phyloP scores from a whole-genome alignment of 2,113 vertebrate species.

The Podilymbus podiceps region DNA sequence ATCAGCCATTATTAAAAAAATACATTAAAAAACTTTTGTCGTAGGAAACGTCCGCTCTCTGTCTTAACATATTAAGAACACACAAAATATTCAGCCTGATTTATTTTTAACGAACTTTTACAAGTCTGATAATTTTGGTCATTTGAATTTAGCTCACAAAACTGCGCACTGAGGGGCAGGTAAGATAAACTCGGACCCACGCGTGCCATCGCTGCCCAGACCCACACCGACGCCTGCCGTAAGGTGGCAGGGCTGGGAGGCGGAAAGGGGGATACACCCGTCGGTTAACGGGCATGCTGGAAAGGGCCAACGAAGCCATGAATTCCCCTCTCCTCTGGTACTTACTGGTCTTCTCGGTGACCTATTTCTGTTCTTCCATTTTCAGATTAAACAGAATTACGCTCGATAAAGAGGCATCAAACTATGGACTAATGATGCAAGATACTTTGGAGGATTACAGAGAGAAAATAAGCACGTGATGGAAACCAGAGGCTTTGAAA shows the following conservation, averaged over 20 bases:
- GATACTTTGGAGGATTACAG: neutral
- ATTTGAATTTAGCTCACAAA: neutral
- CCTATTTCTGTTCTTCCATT: neutral
- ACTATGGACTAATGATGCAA: too few relatives aligned
- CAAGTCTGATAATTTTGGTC: neutral
- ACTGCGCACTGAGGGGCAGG: neutral
- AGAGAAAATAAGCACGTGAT: rapidly evolving
- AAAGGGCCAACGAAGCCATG: neutral
- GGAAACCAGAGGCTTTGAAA: neutral
- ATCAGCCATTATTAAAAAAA: neutral
- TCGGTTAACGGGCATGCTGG: neutral
- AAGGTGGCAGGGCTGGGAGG: neutral
- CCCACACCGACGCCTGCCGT: neutral
- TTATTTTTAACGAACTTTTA: neutral
- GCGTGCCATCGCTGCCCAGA: neutral
- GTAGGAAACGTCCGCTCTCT: neutral
- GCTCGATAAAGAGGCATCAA: neutral
- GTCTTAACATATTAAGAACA: neutral
- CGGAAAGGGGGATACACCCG: neutral
- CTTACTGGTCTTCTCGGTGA: neutral
- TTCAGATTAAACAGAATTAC: neutral
- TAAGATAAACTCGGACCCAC: neutral
- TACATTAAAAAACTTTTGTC: neutral
- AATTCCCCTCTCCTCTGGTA: neutral
- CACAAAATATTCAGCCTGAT: neutral